These are phyloP conservation scores for Sitta europaea DNA, from an alignment of 2,113 vertebrate species.

Conservation along the genomic window DNA sequence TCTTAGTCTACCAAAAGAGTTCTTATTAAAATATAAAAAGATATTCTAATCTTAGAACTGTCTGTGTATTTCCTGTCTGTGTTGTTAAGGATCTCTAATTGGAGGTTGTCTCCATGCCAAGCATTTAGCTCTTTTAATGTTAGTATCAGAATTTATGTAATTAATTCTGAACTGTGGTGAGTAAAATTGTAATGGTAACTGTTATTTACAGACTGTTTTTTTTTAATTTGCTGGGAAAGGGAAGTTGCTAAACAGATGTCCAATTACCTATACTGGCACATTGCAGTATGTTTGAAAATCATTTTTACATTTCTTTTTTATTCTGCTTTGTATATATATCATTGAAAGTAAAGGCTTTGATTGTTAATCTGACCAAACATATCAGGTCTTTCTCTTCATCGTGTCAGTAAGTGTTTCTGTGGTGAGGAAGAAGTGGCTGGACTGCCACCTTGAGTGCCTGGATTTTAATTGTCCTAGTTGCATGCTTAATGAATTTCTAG, in stretches of 20 bases:
- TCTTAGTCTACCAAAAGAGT: not conserved
- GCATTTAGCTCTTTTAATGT: not conserved
- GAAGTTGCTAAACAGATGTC: not conserved
- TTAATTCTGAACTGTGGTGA: not conserved
- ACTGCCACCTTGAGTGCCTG: not conserved
- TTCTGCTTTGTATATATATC: not conserved
- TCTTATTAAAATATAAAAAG: not conserved
- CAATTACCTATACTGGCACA: not conserved
- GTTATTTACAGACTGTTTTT: not conserved
- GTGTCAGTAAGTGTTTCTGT: not conserved
- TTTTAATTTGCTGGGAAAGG: not conserved
- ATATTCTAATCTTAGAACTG: slow-evolving; percentile 19
- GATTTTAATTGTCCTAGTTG: not conserved
- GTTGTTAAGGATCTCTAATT: not conserved
- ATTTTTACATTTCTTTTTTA: not conserved
- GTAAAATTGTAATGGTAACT: not conserved
- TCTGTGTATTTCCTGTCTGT: not conserved
- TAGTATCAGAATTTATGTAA: not conserved
- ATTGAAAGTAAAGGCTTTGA: not conserved
- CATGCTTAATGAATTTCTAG: not conserved
- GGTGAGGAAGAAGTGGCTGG: not conserved
- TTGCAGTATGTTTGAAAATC: not conserved
- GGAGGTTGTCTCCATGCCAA: not conserved
- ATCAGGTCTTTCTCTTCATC: not conserved
- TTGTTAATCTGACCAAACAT: not conserved